Conservation (phyloP, 2,888 invertebrate genomes). For the Formica aserva region DNA sequence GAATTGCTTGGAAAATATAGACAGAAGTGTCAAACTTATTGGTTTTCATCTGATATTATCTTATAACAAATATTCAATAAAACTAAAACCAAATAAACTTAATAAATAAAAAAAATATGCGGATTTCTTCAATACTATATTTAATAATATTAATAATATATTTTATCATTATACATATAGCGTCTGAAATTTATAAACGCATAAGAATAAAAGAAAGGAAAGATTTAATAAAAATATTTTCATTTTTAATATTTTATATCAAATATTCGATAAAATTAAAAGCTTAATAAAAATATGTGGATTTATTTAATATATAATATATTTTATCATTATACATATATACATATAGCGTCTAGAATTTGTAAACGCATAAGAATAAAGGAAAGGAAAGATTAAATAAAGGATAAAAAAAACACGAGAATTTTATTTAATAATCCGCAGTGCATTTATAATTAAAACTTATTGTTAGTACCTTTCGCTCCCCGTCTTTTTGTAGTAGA, state of each 20-base stretch:
- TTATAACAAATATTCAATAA: not conserved
- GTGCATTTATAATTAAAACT: not conserved
- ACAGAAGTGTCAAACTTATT: slow-evolving; percentile 12
- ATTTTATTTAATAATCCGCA: slow-evolving; percentile 9
- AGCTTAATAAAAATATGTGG: not conserved
- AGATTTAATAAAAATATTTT: not conserved
- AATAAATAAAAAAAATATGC: not conserved
- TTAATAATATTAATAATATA: not conserved
- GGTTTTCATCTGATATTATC: not conserved
- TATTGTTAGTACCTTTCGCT: slow-evolving; percentile 7
- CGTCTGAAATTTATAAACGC: not conserved
- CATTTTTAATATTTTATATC: not conserved
- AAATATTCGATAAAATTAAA: slow-evolving; percentile 3
- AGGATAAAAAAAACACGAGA: not conserved
- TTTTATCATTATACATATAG: not conserved
- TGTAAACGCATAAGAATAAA: not conserved
- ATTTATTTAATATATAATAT: not conserved
- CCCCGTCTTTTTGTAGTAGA: slow-evolving; percentile 80
- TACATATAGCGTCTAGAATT: not conserved
- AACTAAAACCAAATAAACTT: not conserved
- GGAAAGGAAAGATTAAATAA: not conserved
- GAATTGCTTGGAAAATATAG: slow-evolving; percentile 74
- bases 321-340: not conserved
- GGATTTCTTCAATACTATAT: not conserved
- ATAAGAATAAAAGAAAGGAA: not conserved